Base-by-base conservation (phyloP, 37 sponge, comb jelly and placozoan genomes). In the Petrosia ficiformis region DNA sequence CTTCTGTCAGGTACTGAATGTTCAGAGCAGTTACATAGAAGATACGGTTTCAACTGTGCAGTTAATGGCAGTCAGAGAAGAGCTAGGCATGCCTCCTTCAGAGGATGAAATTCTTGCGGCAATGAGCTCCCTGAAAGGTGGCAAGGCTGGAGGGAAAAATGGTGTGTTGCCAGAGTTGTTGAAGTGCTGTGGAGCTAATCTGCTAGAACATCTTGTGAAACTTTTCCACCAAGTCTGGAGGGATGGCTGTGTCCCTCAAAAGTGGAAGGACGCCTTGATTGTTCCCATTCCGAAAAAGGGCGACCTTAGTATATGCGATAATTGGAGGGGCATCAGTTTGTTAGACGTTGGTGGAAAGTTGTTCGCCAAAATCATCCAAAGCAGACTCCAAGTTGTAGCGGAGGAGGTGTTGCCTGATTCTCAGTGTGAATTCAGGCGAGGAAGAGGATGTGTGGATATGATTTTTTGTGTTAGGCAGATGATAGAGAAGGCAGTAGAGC, bases 241-340 rank as follows among this genome's bases (percentile, higher is more conserved):
- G 35, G 58, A 73, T 39, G 52, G 44, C 30, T 40, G 64, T 57
- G 80, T 79, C 25, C 72, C 71, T 21, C 22, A 44, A 29, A 63
- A 79, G 39, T 79, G 80, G 80, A 37, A 24, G 26, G 80, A 79
- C 57, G 80, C 80, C 14, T 28, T 79, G 59, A 35, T 79, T 37
- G 40, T 78, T 25, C 57, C 80, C 16, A n/a, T 60, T 22, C 80
- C 80, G 31, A 79, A 60, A 42, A 79, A 70, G 38, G 72, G 72
- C 24, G 72, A 79, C 42, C 42, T 80, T 36, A 39, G 37, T 26
- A 21, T 26, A 26, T 80, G 81, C 58, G 73, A 80, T 33, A 80
- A 80, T 44, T 80, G 81, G 81, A 72, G 81, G 32, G 73, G 72
- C 42, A 72, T 80, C 61, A 73, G 73, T 32, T 80, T 60, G 64